Evolutionary conservation across 2,113 vertebrate genomes (phyloP).

Genomic region (Macaca mulatta): DNA sequence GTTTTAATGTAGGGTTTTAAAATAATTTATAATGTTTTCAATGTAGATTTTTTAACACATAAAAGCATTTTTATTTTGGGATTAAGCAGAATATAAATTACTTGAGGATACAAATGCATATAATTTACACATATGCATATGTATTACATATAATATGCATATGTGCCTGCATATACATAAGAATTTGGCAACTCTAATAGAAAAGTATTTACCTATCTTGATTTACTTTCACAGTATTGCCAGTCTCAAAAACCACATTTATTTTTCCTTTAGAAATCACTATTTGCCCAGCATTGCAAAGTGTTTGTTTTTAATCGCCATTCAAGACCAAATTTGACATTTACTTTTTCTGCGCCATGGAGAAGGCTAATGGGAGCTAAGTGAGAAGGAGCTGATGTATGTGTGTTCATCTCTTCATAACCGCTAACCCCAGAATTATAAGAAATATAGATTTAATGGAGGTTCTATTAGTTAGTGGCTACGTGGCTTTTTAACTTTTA

Average conservation of each 20-base stretch:
- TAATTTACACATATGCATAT: background rate
- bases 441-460: background rate
- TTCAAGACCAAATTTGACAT: background rate
- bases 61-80: background rate
- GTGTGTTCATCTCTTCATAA: background rate
- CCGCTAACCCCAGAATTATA: no score
- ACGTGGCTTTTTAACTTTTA: background rate
- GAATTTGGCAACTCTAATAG: background rate
- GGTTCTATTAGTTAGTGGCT: background rate
- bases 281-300: background rate
- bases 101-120: background rate
- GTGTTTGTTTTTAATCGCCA: background rate
- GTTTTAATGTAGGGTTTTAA: background rate
- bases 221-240: background rate
- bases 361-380: background rate
- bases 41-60: background rate
- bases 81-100: background rate
- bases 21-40: background rate
- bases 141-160: background rate
- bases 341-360: no score
- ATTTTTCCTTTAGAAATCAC: background rate
- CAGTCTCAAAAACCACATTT: background rate
- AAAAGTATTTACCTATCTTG: background rate
- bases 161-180: background rate
- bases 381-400: background rate